Evolutionary conservation across 1,140 invertebrate genomes (phyloP), one percentile per base, ranked within the genome.

Genomic region (Melanaphis sacchari): DNA sequence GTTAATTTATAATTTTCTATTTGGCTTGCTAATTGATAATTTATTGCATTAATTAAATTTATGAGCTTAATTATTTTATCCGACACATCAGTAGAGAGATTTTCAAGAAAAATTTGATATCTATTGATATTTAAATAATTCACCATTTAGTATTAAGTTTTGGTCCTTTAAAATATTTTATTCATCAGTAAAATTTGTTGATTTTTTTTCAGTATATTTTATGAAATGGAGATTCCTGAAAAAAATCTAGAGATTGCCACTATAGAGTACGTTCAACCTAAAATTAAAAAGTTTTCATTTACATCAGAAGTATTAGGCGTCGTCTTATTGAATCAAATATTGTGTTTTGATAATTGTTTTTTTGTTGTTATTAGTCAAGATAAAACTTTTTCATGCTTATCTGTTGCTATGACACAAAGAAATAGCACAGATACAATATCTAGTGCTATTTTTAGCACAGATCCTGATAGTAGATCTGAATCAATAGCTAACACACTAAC

Each of bases 341-440:
- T 93, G 36, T 49, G 36, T 84, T 93, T 93, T 21, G 81, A 93
- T 84, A 93, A 93, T 41, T 85, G 91, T 93, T 85, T 93, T 49
- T 85, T 93, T 84, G 26, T 93, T 52, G 24, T 54, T 31, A 93
- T 93, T 85, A 49, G 46, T 49, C 91, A 84, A 54, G 36, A 85
- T 18, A 93, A 93, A 22, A 85, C 5, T 31, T 93, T 93, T 85
- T 85, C 91, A 54, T 52, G 46, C 22, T 21, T 93, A 22, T 93
- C 91, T 40, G 43, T 93, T 54, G 91, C 91, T 26, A 93, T 93
- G 91, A 85, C 21, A 54, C 91, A 93, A 85, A 82, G 91, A 93
- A 93, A 85, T 85, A 85, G 81, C 26, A 40, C 1, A 2, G 40
- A 93, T 41, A 85, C 40, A 93, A 85, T 85, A 38, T 84, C 66